Base-by-base conservation (phyloP, 2,888 invertebrate genomes). In the Chirona hameri region DNA sequence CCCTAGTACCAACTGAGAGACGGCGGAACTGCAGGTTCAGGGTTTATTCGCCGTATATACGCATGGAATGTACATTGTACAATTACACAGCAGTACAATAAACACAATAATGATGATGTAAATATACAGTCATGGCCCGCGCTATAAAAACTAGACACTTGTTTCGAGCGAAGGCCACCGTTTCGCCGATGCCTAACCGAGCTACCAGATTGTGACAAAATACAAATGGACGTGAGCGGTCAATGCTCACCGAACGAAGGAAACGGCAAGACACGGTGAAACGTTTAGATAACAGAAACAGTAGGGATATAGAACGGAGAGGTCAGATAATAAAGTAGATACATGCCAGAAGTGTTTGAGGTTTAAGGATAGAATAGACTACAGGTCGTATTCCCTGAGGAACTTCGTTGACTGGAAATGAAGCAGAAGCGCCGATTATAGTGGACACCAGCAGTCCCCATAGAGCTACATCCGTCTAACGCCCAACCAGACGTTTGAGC, bases 61-160 rank as follows among this genome's bases (percentile, higher is more conserved):
- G 46, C 15, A 24, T 76, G 76, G 76, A 76, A 76, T 76, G 76
- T 76, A 69, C 69, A 69, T 52, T 52, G 52, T 52, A 76, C 46
- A 76, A 76, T 76, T 24, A 46, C 76, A 76, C 76, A 12, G 76
- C 27, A n/a, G 39, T 46, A 46, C 76, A 76, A 46, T 76, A 76
- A 24, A 76, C 76, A 76, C 39, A 76, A 72, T 29, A 60, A 69
- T 46, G 76, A 76, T 46, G 76, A 76, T 46, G 46, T 46, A 15
- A 39, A 46, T 76, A 76, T 46, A 76, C 46, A 46, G 46, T 52
- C 52, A 52, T 46, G 76, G 76, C 46, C 76, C 7, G 18, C 76
- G 76, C 27, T 39, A 46, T 39, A 76, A 39, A 76, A 76, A 76
- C 76, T 39, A 21, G 76, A 76, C 39, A 27, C 24, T 24, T 46